phyloP scores from a whole-genome alignment of 2,888 invertebrate species.

The Petrolisthes cinctipes region DNA sequence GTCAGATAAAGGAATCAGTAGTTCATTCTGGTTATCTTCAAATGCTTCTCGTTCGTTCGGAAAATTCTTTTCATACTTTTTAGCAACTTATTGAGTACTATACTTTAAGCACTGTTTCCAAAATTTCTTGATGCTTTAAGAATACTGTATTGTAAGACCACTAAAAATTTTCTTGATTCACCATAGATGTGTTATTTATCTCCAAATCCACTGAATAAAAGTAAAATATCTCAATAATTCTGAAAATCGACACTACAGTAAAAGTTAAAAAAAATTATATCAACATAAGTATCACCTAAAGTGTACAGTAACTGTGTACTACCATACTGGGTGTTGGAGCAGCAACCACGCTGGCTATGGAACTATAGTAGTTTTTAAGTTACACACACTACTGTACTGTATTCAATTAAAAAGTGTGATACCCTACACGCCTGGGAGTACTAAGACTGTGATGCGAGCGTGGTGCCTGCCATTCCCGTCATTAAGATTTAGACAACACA shows the following conservation, averaged over 20 bases:
- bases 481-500: conserved; percentile 6
- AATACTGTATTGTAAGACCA: background rate
- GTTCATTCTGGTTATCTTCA: background rate
- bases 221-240: background rate
- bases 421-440: too few relatives aligned
- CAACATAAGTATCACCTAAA: background rate
- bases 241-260: background rate
- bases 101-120: background rate
- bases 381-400: too few relatives aligned
- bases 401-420: too few relatives aligned
- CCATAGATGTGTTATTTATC: background rate
- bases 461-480: too few relatives aligned
- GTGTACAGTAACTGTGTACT: too few relatives aligned
- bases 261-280: background rate
- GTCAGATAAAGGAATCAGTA: background rate
- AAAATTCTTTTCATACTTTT: background rate
- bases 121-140: background rate
- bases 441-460: too few relatives aligned
- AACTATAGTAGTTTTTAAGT: too few relatives aligned
- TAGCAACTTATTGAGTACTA: background rate
- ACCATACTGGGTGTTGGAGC: too few relatives aligned
- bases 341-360: too few relatives aligned
- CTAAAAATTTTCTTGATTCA: background rate
- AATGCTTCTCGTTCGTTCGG: background rate
- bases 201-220: background rate